These are phyloP conservation scores for Cylloceria caligata DNA, from an alignment of 2,888 invertebrate species.

Conservation along the genomic window DNA sequence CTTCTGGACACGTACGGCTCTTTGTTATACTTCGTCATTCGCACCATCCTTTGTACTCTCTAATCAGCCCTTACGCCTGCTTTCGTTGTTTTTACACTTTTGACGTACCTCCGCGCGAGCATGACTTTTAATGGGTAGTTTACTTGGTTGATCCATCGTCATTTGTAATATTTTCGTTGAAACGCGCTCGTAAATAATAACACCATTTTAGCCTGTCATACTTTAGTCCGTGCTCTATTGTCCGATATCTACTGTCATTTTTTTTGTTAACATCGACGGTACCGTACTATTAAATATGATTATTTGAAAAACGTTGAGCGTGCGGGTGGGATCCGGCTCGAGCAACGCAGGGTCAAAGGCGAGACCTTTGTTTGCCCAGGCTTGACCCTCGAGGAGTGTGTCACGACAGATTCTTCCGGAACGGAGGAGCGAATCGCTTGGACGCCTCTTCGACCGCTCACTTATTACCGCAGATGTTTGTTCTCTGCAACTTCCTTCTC, in stretches of 20 bases:
- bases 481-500: slow-evolving; percentile 68
- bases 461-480: slow-evolving; percentile 78
- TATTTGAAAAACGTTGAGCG: slow-evolving; percentile 22
- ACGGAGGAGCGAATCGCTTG: slow-evolving; percentile 27
- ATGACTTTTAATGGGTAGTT: slow-evolving; percentile 57
- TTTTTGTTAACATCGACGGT: no score
- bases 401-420: slow-evolving; percentile 45
- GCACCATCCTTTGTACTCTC: slow-evolving; percentile 73
- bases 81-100: slow-evolving; percentile 62
- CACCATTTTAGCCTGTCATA: no score
- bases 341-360: slow-evolving; percentile 39
- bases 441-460: slow-evolving; percentile 31
- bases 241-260: no score
- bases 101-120: not conserved
- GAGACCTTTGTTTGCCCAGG: slow-evolving; percentile 61
- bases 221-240: no score
- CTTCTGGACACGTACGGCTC: slow-evolving; percentile 73
- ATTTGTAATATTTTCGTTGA: not conserved
- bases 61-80: slow-evolving; percentile 81
- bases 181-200: not conserved
- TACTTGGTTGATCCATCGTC: not conserved
- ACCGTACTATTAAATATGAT: not conserved
- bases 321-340: slow-evolving; percentile 58
- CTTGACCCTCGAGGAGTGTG: slow-evolving; percentile 61
- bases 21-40: slow-evolving; percentile 70